phyloP scores from a whole-genome alignment of 2,888 invertebrate species.

The Gortyna flavago region DNA sequence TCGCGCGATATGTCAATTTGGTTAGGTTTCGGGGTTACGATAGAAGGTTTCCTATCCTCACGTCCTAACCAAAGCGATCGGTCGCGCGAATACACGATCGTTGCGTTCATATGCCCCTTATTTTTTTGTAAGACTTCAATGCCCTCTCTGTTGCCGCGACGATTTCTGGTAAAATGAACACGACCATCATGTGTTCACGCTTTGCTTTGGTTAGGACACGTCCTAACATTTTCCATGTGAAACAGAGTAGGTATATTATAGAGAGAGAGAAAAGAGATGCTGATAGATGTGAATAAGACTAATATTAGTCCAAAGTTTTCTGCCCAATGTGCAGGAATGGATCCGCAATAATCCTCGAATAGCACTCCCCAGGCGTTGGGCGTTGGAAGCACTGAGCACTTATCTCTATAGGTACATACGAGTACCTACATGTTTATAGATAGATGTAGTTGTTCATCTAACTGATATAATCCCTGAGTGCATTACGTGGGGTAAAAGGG shows the following conservation, averaged over 20 bases:
- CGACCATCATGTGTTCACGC: background rate
- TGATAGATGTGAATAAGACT: background rate
- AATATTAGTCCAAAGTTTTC: constrained; percentile 12
- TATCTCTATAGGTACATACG: constrained; percentile 16
- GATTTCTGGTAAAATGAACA: background rate
- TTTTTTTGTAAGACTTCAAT: too few species aligned
- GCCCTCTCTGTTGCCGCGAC: background rate
- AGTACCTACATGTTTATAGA: background rate
- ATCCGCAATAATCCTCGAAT: constrained; percentile 42
- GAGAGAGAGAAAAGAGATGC: background rate
- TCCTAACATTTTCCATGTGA: background rate
- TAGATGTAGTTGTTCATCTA: background rate
- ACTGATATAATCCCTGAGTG: constrained; percentile 45
- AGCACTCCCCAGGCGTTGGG: constrained; percentile 20
- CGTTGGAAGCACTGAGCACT: constrained; percentile 24
- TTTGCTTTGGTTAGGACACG: background rate
- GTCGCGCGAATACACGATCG: background rate
- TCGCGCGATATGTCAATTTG: background rate
- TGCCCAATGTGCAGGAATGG: constrained; percentile 19
- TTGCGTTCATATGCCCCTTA: background rate
- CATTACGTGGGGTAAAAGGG: background rate
- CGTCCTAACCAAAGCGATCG: too few species aligned
- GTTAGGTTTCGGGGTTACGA: background rate
- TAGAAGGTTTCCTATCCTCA: background rate
- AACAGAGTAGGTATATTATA: background rate